Base-by-base conservation (phyloP, 2,113 vertebrate species). In the Gobio gobio region DNA sequence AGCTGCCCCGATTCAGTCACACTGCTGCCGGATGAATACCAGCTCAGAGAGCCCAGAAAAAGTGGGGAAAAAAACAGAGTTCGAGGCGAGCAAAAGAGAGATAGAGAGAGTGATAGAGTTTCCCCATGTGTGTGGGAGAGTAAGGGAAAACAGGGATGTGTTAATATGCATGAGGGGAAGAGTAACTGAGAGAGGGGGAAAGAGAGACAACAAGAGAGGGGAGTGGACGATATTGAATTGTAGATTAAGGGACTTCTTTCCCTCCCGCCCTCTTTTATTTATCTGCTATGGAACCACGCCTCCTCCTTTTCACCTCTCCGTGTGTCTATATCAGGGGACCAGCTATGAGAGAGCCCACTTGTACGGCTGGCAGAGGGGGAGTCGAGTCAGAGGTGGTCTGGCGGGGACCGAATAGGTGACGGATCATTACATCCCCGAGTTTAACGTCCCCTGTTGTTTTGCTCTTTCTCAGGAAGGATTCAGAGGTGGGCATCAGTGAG, bases 261-360 rank as follows among this genome's bases (percentile, higher is more conserved):
- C 90, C 90, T 93, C 89, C 91, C 72, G 54, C 58, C 93, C 92
- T 92, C 90, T 93, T 93, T 93, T 93, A 93, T 94, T 94, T 93
- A 93, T 92, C 90, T 88, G 85, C 63, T 87, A 86, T 87, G 90
- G 93, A 91, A 82, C 93, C 93, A 92, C 94, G 89, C 94, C 94
- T 92, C 92, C 90, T 88, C 89, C 91, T 85, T 94, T 94, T 94
- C 92, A 94, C 94, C 92, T 93, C 92, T 93, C 91, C 89, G 90
- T 90, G 92, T 92, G 92, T 94, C 92, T 94, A 92, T 93, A 94
- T 93, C 92, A 92, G 91, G 86, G 90, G 91, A 93, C 92, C 93
- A 89, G 86, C 90, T 92, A 90, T 82, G 89, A 89, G 91, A 90
- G 90, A 63, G 54, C 83, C 86, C 83, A 77, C 83, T 87, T 72